Conservation (phyloP, 2,797 vertebrate species). For the Eleutherodactylus coqui region DNA sequence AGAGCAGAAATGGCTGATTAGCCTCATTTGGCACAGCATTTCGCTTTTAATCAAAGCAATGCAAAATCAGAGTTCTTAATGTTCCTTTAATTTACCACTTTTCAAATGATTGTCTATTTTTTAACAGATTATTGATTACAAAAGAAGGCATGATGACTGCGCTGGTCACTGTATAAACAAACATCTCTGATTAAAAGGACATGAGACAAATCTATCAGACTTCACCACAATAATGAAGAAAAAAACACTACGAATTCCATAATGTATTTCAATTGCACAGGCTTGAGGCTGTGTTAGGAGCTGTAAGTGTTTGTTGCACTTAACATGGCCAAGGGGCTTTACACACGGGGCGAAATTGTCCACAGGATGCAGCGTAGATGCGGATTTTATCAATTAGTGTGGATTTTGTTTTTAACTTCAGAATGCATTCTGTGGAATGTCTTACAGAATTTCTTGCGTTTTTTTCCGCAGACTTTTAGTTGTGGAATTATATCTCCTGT, state of each 20-base stretch:
- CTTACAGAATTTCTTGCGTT: too few relatives aligned
- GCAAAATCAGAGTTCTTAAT: slow-evolving; percentile 48
- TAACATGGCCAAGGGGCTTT: not conserved
- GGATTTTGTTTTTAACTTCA: too few relatives aligned
- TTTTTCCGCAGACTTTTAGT: too few relatives aligned
- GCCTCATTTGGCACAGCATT: slow-evolving; percentile 53
- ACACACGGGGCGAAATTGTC: too few relatives aligned
- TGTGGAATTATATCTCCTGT: too few relatives aligned
- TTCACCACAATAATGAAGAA: not conserved
- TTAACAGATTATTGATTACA: slow-evolving; percentile 42
- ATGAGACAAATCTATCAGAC: not conserved
- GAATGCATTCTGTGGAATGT: too few relatives aligned
- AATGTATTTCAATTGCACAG: not conserved
- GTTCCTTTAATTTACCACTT: not conserved
- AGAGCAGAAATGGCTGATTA: slow-evolving; percentile 33
- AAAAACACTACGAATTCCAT: not conserved
- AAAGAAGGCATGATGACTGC: not conserved
- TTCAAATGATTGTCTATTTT: slow-evolving; percentile 48
- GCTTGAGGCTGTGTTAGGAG: not conserved
- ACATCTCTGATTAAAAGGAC: slow-evolving; percentile 20
- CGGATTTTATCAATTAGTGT: too few relatives aligned
- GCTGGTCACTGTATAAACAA: slow-evolving; percentile 19
- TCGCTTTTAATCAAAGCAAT: slow-evolving; percentile 58
- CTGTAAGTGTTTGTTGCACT: not conserved
- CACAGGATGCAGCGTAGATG: too few relatives aligned